Percentiles rank a stretch among this genome's conserved stretches.
phyloP scores from a whole-genome alignment of 1,140 invertebrate genomes.

The Cyclina sinensis region DNA sequence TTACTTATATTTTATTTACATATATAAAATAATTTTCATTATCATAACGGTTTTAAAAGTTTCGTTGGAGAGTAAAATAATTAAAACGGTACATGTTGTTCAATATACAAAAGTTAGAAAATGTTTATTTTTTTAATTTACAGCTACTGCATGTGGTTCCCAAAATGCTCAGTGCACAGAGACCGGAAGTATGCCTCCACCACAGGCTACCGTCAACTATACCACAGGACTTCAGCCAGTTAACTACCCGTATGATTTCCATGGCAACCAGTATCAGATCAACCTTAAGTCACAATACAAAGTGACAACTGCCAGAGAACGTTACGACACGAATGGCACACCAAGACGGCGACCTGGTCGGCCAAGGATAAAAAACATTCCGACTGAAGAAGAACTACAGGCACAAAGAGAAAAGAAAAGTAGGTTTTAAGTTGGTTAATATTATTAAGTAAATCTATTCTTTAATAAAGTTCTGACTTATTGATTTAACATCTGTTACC shows the following conservation, averaged over 20 bases:
- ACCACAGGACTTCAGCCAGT: not conserved
- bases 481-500: too few relatives aligned
- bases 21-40: too few relatives aligned
- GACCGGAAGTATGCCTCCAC: not conserved
- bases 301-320: conserved; percentile 49
- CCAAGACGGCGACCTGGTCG: conserved; percentile 77
- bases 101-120: not conserved
- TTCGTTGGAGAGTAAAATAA: too few relatives aligned
- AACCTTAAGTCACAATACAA: conserved; percentile 58
- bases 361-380: conserved; percentile 79
- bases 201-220: not conserved
- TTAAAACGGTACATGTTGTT: too few relatives aligned
- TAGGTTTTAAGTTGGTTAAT: too few relatives aligned
- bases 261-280: not conserved
- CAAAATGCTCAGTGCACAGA: not conserved
- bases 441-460: too few relatives aligned
- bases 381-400: conserved; percentile 76
- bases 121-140: not conserved
- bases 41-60: too few relatives aligned
- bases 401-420: conserved; percentile 80
- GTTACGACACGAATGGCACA: conserved; percentile 59
- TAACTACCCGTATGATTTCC: not conserved
- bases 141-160: not conserved
- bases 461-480: too few relatives aligned
- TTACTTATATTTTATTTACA: too few relatives aligned